Percentiles rank a stretch among this genome's conserved stretches.
These are phyloP conservation scores for Lepilemur ruficaudatus DNA, from an alignment of 2,797 vertebrate genomes.

Conservation along the genomic window DNA sequence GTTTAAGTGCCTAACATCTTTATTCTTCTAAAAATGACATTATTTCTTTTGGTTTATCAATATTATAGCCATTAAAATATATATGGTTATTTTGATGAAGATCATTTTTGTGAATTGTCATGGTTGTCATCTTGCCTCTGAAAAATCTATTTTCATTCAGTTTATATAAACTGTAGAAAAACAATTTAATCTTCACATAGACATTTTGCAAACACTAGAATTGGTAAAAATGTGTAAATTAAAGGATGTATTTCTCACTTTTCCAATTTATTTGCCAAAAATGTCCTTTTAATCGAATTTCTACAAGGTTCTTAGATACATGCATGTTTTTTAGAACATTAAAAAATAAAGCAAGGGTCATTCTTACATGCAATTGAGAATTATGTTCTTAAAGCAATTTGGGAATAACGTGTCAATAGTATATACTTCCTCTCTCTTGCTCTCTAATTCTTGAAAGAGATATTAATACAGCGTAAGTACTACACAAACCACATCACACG, in stretches of 20 bases:
- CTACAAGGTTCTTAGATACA: background rate
- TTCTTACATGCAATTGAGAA: background rate
- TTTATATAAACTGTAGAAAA: background rate
- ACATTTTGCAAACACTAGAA: background rate
- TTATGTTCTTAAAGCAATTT: background rate
- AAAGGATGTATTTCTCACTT: background rate
- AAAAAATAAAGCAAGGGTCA: background rate
- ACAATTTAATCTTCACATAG: background rate
- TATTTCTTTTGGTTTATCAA: background rate
- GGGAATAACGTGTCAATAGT: background rate
- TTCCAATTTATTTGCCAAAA: background rate
- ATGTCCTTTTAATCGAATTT: background rate
- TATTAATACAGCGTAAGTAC: background rate
- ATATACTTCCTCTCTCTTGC: background rate
- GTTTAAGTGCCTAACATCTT: background rate
- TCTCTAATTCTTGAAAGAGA: background rate
- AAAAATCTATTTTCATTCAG: background rate
- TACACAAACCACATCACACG: background rate
- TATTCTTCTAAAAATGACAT: conserved; percentile 5
- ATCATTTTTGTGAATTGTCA: background rate
- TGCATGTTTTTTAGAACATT: background rate
- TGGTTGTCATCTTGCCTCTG: background rate
- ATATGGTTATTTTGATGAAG: background rate
- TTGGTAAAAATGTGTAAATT: background rate
- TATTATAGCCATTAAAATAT: background rate